Evolutionary conservation across 2,888 invertebrate species (phyloP), one percentile per base, ranked within the genome.

Genomic region (Pheosia tremula): DNA sequence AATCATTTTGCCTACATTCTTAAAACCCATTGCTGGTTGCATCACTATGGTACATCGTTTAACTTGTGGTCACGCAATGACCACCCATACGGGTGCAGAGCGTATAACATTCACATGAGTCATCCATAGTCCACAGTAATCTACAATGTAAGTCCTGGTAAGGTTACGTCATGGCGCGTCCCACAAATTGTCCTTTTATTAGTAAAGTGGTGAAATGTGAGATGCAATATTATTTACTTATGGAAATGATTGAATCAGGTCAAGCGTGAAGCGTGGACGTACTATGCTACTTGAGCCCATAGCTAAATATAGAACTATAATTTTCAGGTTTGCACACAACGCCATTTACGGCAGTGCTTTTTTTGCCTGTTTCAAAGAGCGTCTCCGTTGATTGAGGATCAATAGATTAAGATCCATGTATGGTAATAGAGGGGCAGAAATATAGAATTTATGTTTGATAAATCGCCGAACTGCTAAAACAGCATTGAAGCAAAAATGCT

Each of bases 61-160:
- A 69, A 69, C 69, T 69, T 77, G 66, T 75, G 24, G 77, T 76
- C 81, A 75, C 74, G 77, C 77, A 63, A 58, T 66, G 75, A 63
- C 71, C 72, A 74, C 71, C 68, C 75, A 68, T 79, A 78, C 74
- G 79, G 67, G 63, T 71, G 67, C 75, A 72, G 67, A 61, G 69
- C 70, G 70, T 74, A 73, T 24, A 24, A 24, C 72, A 77, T 77
- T 66, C 70, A 62, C 70, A 66, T 82, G 81, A 80, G 62, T 81
- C 81, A 81, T 60, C 68, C 72, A 64, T 71, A 66, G 64, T 61
- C 67, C 71, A 69, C 62, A 67, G 58, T 65, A 65, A 64, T 69
- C 66, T 64, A 24, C 24, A 24, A 24, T 24, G 24, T 24, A 24
- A 24, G 24, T 24, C 24, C 24, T 24, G 24, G 24, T 24, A 1